Evolutionary conservation across 2,888 invertebrate species (phyloP).

Genomic region (Eupithecia pulchellata): DNA sequence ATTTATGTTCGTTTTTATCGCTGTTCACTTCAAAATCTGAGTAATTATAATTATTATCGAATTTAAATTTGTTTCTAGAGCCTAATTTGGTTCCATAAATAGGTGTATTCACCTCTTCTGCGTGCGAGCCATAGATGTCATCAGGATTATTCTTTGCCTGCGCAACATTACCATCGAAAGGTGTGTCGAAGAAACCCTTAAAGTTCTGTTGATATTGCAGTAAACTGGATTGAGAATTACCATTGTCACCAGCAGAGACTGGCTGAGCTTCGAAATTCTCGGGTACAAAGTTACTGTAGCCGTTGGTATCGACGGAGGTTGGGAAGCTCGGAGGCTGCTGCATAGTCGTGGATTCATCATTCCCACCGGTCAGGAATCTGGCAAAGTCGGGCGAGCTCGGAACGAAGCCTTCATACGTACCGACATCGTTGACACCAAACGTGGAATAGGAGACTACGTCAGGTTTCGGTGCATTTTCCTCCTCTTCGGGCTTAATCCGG

Average conservation of each 20-base stretch:
- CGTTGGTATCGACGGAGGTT: slow-evolving; percentile 66
- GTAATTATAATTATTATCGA: slow-evolving; percentile 56
- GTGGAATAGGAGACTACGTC: slow-evolving; percentile 78
- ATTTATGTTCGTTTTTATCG: slow-evolving; percentile 55
- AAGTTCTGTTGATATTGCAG: slow-evolving; percentile 63
- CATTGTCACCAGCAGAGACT: slow-evolving; percentile 54
- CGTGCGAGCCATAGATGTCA: slow-evolving; percentile 51
- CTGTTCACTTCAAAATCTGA: slow-evolving; percentile 60
- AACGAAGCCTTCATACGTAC: slow-evolving; percentile 73
- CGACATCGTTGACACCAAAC: slow-evolving; percentile 79
- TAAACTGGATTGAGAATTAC: slow-evolving; percentile 60
- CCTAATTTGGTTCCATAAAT: slow-evolving; percentile 75
- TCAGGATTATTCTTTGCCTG: slow-evolving; percentile 57
- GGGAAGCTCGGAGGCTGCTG: slow-evolving; percentile 77
- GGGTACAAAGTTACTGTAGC: slow-evolving; percentile 60
- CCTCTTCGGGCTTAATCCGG: slow-evolving; percentile 63
- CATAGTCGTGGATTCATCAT: slow-evolving; percentile 68
- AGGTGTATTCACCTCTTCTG: slow-evolving; percentile 59
- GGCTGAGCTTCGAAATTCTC: slow-evolving; percentile 57
- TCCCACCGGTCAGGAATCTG: slow-evolving; percentile 60
- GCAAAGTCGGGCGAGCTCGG: slow-evolving; percentile 77
- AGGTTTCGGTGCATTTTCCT: slow-evolving; percentile 69
- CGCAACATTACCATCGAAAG: slow-evolving; percentile 56
- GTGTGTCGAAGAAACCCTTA: slow-evolving; percentile 60
- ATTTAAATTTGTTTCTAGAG: slow-evolving; percentile 61